Percentiles rank a stretch among this genome's conserved stretches.
Evolutionary conservation across 2,113 vertebrate genomes (phyloP).

Genomic region (Malurus melanocephalus): DNA sequence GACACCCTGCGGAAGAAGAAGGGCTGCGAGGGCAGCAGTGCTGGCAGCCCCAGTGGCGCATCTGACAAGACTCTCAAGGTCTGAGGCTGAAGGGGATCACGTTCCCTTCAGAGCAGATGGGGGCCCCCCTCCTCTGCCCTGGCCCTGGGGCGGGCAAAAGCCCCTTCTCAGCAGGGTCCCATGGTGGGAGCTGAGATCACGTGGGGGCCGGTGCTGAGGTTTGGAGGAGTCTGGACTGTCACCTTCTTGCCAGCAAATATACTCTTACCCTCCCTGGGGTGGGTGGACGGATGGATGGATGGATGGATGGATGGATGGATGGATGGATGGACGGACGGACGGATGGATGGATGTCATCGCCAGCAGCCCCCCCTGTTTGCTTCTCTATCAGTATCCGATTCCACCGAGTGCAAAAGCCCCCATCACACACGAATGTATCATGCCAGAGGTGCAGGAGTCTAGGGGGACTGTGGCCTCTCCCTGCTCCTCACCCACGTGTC

Average conservation of each 20-base stretch:
- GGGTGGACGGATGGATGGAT: not conserved
- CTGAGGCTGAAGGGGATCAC: not conserved
- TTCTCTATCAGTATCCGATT: not conserved
- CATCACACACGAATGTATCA: constrained; percentile 64
- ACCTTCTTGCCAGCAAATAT: not conserved
- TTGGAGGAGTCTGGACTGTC: not conserved
- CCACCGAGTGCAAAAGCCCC: not conserved
- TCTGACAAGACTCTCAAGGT: constrained; percentile 49
- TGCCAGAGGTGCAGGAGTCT: not conserved
- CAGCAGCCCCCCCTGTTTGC: not conserved
- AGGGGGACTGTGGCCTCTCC: not conserved
- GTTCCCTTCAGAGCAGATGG: not conserved
- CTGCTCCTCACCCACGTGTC: not conserved
- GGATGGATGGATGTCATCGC: not conserved
- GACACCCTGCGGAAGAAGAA: constrained; percentile 89
- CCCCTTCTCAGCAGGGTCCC: not conserved
- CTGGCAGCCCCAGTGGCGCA: not conserved
- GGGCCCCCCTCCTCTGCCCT: fast-evolving
- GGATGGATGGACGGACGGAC: not conserved
- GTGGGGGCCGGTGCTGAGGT: not conserved
- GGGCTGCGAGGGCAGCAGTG: constrained; percentile 1
- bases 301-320: not conserved
- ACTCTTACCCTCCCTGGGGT: not conserved
- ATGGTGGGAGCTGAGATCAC: not conserved
- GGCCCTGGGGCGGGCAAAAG: not conserved